Evolutionary conservation across 2,797 vertebrate genomes (phyloP), one percentile per base, ranked within the genome.

Genomic region (Toxotes lorentzi): DNA sequence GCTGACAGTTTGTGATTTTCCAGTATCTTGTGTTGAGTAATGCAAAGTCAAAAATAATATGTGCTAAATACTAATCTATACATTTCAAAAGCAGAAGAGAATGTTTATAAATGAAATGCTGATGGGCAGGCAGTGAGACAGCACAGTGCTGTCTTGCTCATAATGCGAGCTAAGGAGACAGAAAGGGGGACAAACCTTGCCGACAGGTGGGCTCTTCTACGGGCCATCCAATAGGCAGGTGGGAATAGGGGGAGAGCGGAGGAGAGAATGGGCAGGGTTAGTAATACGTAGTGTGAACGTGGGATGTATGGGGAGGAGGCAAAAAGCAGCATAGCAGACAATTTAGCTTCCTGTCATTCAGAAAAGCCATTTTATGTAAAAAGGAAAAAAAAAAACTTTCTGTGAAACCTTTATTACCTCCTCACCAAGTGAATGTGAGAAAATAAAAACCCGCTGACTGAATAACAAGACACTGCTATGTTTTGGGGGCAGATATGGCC

Each of bases 101-200:
- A 86, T 87, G 79, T 68, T 81, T 5, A 63, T 74, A 59, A 69
- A 84, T 92, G 91, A 76, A 73, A 91, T 90, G 86, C 70, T 81
- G 89, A 91, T 91, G 91, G 81, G 79, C 85, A 90, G 91, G 90
- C 91, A 92, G 89, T 89, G 88, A 83, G 84, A 83, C 87, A 85
- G 88, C 81, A 73, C 50, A 87, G 43, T 24, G 89, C 91, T 84
- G 88, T 82, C 90, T 91, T 81, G 84, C 90, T 91, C 92, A 85
- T 47, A 81, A 86, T 91, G 89, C 53, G 86, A 88, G 88, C 88
- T 91, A 87, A 91, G 89, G 93, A 95, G 93, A 95, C 91, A 95
- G 93, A 94, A 94, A 94, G 91, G 93, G 93, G 91, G 93, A 95
- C 95, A 95, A 95, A 96, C 95, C 95, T 95, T 92, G 94, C 93